Evolutionary conservation across 2,113 vertebrate genomes (phyloP), one percentile per base, ranked within the genome.

Genomic region (Nestor notabilis): DNA sequence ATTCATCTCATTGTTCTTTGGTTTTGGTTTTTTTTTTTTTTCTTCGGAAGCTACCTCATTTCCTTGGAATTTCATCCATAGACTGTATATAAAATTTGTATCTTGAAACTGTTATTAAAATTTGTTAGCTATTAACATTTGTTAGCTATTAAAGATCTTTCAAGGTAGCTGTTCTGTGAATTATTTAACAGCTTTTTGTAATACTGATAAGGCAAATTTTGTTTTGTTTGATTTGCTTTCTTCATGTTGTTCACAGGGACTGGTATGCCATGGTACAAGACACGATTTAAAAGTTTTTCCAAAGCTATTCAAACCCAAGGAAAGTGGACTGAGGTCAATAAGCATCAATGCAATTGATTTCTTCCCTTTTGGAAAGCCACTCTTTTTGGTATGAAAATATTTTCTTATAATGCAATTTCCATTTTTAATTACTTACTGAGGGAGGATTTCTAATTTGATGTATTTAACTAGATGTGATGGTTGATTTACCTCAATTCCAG

Each of bases 351-450:
- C 98, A 33, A 96, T 99, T 53, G 98, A 99, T 77, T 99, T 99
- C 93, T 99, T 98, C 52, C 99, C 99, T 13, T 99, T 99, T 91
- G 98, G 97, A 94, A 98, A 98, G 52, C 95, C 99, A 8, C 52
- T 99, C 2, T 99, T 99, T 96, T 94, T 99, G 99, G 99, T 99
- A 98, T 98, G 98, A 91, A 96, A 81, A 27, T 1, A 1, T 80
- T 58, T 64, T 63, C 58, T 13, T 72, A 13, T 29, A 83, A 68
- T 47, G 24, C 4, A 74, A 61, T 7, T 71, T 81, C 92, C 2
- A 13, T 81, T 83, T 93, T 76, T 39, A 76, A 46, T 75, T 78
- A 53, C 11, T 44, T 53, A 9, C 52, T 49, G 33, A 87, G 29
- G 12, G 7, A 47, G 7, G 17, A 43, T 84, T 94, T 81, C 43